These are phyloP conservation scores for Plebejus anna DNA, from an alignment of 2,888 invertebrate species.

Conservation along the genomic window DNA sequence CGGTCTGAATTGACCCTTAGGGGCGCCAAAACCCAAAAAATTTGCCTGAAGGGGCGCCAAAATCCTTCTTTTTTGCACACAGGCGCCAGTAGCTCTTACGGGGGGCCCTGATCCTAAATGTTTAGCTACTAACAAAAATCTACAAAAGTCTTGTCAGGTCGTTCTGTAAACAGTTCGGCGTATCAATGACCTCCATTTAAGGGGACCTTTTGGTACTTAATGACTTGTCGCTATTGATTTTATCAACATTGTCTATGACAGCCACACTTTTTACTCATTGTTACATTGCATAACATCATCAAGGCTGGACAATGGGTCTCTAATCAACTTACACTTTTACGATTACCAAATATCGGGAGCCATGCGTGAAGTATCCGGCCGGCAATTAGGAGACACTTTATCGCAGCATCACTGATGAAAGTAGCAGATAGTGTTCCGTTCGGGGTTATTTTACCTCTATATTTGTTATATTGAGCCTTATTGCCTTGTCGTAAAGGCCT, in stretches of 20 bases:
- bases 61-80: too few relatives aligned
- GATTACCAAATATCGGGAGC: conserved; percentile 37
- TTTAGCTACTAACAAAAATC: too few relatives aligned
- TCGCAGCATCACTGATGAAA: conserved; percentile 78
- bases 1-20: too few relatives aligned
- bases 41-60: too few relatives aligned
- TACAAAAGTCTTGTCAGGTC: too few relatives aligned
- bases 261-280: not conserved
- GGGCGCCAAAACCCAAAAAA: too few relatives aligned
- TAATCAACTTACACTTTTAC: conserved; percentile 18
- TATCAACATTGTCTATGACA: not conserved
- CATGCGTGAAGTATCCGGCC: conserved; percentile 65
- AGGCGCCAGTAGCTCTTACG: too few relatives aligned
- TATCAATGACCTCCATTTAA: too few relatives aligned
- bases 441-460: not conserved
- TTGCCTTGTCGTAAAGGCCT: not conserved
- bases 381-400: conserved; percentile 74
- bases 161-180: too few relatives aligned
- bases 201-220: not conserved
- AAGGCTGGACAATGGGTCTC: not conserved
- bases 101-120: too few relatives aligned
- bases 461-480: not conserved
- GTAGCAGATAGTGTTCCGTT: conserved; percentile 56
- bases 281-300: not conserved
- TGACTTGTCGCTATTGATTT: not conserved